A percentile compares a stretch with the other conserved stretches of the same genome.
Conservation (phyloP, 2,888 invertebrate genomes). For the Drosophila hamatofila region DNA sequence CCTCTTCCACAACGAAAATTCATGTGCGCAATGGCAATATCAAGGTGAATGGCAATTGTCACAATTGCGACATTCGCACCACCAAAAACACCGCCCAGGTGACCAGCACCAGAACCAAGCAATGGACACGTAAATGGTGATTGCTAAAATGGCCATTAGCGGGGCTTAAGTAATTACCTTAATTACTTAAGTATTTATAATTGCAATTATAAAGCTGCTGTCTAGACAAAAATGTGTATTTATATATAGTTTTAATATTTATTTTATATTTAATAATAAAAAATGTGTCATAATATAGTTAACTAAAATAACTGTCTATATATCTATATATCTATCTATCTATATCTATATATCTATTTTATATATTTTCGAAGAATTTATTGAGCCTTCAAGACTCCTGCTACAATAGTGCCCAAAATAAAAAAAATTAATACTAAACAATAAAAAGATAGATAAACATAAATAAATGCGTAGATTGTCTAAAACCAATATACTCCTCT, state of each 20-base stretch:
- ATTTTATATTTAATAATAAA: constrained; percentile 16
- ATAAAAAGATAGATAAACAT: no score
- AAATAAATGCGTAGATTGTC: no score
- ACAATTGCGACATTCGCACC: constrained; percentile 54
- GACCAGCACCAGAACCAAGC: constrained; percentile 21
- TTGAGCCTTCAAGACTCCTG: no score
- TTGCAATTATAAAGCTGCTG: neutral
- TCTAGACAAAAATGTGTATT: neutral
- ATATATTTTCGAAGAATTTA: neutral
- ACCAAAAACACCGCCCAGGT: constrained; percentile 45
- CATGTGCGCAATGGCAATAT: constrained; percentile 48
- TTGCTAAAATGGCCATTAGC: no score
- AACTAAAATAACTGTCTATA: neutral
- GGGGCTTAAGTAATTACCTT: neutral
- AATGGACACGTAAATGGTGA: constrained; percentile 23
- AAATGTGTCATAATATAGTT: constrained; percentile 1
- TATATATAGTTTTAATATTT: constrained; percentile 37
- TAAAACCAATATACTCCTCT: no score
- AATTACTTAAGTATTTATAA: neutral
- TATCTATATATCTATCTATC: neutral
- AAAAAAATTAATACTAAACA: no score
- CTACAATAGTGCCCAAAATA: no score
- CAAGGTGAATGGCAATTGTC: constrained; percentile 46
- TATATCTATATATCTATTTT: neutral
- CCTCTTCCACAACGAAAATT: neutral